phyloP scores from a whole-genome alignment of 2,113 vertebrate species.

The Thymallus thymallus region DNA sequence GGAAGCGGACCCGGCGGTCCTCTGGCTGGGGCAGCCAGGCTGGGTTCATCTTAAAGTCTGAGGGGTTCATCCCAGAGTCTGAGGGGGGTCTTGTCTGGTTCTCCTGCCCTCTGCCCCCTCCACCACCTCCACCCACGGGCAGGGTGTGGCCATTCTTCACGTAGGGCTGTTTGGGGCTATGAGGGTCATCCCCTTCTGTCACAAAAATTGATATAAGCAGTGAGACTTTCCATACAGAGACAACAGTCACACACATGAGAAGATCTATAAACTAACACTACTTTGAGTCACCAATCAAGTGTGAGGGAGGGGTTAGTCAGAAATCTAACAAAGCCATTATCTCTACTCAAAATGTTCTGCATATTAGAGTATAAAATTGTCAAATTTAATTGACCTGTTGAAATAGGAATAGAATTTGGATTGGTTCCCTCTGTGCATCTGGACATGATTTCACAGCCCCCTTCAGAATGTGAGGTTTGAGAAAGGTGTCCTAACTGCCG shows the following conservation, averaged over 20 bases:
- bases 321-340: no score
- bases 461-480: conserved; percentile 13
- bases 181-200: conserved; percentile 76
- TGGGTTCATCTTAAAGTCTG: conserved; percentile 71
- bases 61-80: conserved; percentile 47
- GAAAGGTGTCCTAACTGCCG: conserved; percentile 21
- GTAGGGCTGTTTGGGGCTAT: conserved; percentile 70
- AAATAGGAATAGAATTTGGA: neutral
- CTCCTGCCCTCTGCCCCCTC: conserved; percentile 58
- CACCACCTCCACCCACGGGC: conserved; percentile 62
- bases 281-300: conserved; percentile 9
- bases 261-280: conserved; percentile 5
- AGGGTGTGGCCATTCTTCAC: conserved; percentile 93
- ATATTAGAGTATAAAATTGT: no score
- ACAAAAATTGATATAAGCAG: neutral
- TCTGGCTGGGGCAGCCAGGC: conserved; percentile 76
- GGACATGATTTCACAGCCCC: neutral
- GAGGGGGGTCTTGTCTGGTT: conserved; percentile 64
- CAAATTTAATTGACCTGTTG: no score
- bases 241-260: neutral
- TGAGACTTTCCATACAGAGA: neutral
- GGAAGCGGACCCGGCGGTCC: conserved; percentile 66
- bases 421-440: neutral
- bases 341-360: no score
- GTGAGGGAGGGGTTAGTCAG: neutral